Conservation (phyloP, 35 echinoderm and acorn worm genomes). For the Lytechinus variegatus region DNA sequence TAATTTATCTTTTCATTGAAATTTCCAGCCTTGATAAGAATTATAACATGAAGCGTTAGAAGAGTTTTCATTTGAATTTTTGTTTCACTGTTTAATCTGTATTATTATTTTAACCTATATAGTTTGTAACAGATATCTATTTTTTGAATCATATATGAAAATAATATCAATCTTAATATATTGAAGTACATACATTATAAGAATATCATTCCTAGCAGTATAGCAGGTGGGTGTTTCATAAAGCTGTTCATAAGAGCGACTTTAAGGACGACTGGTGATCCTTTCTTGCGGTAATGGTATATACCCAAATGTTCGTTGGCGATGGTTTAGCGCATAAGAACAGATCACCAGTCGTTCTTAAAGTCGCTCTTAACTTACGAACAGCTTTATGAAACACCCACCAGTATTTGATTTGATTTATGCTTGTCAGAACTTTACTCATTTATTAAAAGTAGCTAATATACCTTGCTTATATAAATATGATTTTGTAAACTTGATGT, state of each 20-base stretch:
- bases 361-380: too few species aligned
- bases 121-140: conserved; percentile 6
- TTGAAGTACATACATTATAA: not conserved
- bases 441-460: not conserved
- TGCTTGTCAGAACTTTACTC: not conserved
- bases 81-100: not conserved
- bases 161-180: not conserved
- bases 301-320: too few species aligned
- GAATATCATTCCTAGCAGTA: too few species aligned
- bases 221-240: too few species aligned
- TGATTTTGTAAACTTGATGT: not conserved
- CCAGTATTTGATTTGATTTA: not conserved
- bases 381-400: too few species aligned
- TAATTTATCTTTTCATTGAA: not conserved
- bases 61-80: not conserved
- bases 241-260: too few species aligned
- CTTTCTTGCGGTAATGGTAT: too few species aligned
- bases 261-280: too few species aligned
- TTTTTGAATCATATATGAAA: not conserved
- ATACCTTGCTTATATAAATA: not conserved
- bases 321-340: too few species aligned
- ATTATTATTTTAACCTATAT: conserved; percentile 16
- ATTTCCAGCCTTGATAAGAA: not conserved
- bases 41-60: not conserved
- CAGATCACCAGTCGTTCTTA: too few species aligned